A percentile compares a stretch with the other conserved stretches of the same genome.
Evolutionary conservation across 2,888 invertebrate species (phyloP).

Genomic region (Epistrophe eligans): DNA sequence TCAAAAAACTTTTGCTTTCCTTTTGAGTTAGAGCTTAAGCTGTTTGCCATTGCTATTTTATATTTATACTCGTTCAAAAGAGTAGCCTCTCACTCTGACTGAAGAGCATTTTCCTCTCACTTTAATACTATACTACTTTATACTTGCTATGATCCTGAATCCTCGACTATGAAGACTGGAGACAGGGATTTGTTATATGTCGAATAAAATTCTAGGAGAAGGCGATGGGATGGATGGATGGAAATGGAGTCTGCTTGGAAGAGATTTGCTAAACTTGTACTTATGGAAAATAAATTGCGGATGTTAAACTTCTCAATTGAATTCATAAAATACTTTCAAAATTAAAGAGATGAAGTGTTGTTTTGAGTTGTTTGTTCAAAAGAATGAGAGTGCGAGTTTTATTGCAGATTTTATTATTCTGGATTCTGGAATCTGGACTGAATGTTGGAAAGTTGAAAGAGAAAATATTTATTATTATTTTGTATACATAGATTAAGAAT

Average conservation of each 20-base stretch:
- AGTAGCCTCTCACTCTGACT: slow-evolving; percentile 41
- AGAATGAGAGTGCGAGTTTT: slow-evolving; percentile 44
- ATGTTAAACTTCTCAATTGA: slow-evolving; percentile 76
- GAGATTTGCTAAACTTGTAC: slow-evolving; percentile 71
- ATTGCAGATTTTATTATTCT: slow-evolving; percentile 44
- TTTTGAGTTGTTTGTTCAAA: slow-evolving; percentile 69
- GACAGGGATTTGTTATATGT: slow-evolving; percentile 10
- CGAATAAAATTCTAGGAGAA: neutral
- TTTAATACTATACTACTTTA: neutral
- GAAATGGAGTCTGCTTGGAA: neutral
- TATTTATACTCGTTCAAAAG: slow-evolving; percentile 21
- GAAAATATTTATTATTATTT: neutral
- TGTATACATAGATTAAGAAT: slow-evolving; percentile 10
- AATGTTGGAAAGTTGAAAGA: slow-evolving; percentile 1
- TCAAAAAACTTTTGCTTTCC: slow-evolving; percentile 61
- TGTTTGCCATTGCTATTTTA: slow-evolving; percentile 31
- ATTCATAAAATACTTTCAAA: slow-evolving; percentile 75
- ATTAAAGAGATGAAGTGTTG: slow-evolving; percentile 74
- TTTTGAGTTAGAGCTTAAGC: slow-evolving; percentile 36
- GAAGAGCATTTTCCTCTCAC: slow-evolving; percentile 34
- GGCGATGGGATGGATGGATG: neutral
- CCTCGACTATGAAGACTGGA: neutral
- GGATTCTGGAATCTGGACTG: neutral
- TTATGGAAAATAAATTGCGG: slow-evolving; percentile 76
- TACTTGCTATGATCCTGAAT: neutral